These are phyloP conservation scores for Stenotaenia linearis DNA, from an alignment of 2,888 invertebrate species.

Conservation along the genomic window DNA sequence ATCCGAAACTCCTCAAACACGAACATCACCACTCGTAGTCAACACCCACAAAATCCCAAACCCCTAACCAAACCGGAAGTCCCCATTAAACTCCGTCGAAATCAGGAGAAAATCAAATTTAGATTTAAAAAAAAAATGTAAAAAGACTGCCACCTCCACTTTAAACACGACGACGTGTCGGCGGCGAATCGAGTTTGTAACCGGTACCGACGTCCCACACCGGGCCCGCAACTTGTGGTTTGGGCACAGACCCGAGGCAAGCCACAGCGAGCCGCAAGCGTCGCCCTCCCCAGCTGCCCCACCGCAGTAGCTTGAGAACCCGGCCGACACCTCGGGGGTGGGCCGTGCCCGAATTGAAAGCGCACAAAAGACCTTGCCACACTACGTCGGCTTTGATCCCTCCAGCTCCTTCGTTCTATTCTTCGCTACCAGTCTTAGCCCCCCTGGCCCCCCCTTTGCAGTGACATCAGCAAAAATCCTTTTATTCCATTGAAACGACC, in stretches of 20 bases:
- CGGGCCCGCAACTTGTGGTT: neutral
- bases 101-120: too few species aligned
- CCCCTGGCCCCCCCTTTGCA: neutral
- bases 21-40: too few species aligned
- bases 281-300: conserved; percentile 13
- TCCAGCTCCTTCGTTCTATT: neutral
- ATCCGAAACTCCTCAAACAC: too few species aligned
- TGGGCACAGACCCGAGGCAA: neutral
- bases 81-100: too few species aligned
- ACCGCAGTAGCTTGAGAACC: conserved; percentile 14
- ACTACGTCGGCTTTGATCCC: neutral
- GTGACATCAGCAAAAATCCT: neutral
- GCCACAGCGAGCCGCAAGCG: conserved; percentile 10
- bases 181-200: neutral
- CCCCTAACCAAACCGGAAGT: too few species aligned
- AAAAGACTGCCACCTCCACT: too few species aligned
- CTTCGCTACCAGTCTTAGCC: neutral
- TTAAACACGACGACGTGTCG: neutral
- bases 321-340: conserved; percentile 6
- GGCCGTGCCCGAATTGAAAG: neutral
- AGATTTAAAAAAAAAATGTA: too few species aligned
- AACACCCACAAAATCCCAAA: too few species aligned
- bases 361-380: neutral
- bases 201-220: neutral
- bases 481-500: neutral